Evolutionary conservation across 1,140 invertebrate genomes (phyloP), one percentile per base, ranked within the genome.

Genomic region (Hyles vespertilio): DNA sequence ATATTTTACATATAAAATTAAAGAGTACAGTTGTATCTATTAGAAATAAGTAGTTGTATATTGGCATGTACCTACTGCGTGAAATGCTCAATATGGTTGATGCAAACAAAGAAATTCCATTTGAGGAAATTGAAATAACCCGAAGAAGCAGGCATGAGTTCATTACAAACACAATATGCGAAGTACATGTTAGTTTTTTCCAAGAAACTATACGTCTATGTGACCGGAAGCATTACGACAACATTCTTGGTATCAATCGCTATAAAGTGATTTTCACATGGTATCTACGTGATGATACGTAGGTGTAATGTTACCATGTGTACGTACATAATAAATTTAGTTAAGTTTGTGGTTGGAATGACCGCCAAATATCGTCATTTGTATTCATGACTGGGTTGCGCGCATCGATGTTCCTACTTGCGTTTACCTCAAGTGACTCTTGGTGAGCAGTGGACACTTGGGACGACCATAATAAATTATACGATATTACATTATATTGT

Each of bases 331-430:
- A 77, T 81, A 83, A 81, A 81, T 82, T 78, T 66, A 72, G 77
- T 77, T 72, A 59, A 68, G 69, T 77, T 70, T 74, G 69, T 74
- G 61, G 59, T 69, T 68, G 65, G 74, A 77, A 62, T 77, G 77
- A 81, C 81, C 75, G 77, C 74, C 77, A 82, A 82, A 85, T 87
- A 80, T 78, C 61, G 72, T 79, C 58, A 79, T 85, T 83, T 81
- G 71, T 87, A 85, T 84, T 82, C 79, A 65, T 60, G 59, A 34
- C 57, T 46, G 44, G 65, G 69, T 67, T 74, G 70, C 68, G 66
- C 65, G 74, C 75, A 69, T 76, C 58, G 68, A 74, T 76, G 63
- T 72, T 63, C 66, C 70, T 69, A 70, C 70, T 74, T 69, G 74
- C 68, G 63, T 72, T 71, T 75, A 66, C 72, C 78, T 71, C 49